Percentiles rank a stretch among this genome's conserved stretches.
phyloP scores from a whole-genome alignment of 1,140 invertebrate genomes.

The Oreohelix idahoensis region DNA sequence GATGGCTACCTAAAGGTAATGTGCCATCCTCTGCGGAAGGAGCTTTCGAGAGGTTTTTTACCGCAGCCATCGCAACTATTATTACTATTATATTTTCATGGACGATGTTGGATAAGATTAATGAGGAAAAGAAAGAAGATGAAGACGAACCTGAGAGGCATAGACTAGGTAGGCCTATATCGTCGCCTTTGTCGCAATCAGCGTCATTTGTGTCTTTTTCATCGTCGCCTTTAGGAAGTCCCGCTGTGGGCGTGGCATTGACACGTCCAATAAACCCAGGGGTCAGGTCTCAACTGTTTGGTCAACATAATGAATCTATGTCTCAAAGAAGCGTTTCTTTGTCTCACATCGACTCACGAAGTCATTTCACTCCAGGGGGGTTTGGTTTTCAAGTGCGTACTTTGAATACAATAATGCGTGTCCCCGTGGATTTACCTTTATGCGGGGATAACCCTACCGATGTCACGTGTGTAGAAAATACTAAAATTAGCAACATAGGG shows the following conservation, averaged over 20 bases:
- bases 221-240: background rate
- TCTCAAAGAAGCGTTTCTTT: background rate
- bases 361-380: background rate
- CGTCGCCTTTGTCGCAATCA: background rate
- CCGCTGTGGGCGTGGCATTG: background rate
- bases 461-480: background rate
- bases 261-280: background rate
- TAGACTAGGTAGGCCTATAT: background rate
- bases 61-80: conserved; percentile 68
- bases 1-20: conserved; percentile 43
- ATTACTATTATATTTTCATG: conserved; percentile 71
- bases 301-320: background rate
- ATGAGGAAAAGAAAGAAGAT: conserved; percentile 39
- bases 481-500: background rate
- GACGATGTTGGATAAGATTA: conserved; percentile 61
- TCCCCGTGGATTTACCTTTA: background rate
- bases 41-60: conserved; percentile 69
- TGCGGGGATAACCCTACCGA: background rate
- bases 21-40: conserved; percentile 53
- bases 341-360: background rate
- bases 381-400: background rate
- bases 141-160: background rate
- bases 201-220: too few species aligned
- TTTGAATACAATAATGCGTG: background rate
- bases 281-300: background rate